phyloP scores from a whole-genome alignment of 2,888 invertebrate genomes.

The Leucophora obtusa region DNA sequence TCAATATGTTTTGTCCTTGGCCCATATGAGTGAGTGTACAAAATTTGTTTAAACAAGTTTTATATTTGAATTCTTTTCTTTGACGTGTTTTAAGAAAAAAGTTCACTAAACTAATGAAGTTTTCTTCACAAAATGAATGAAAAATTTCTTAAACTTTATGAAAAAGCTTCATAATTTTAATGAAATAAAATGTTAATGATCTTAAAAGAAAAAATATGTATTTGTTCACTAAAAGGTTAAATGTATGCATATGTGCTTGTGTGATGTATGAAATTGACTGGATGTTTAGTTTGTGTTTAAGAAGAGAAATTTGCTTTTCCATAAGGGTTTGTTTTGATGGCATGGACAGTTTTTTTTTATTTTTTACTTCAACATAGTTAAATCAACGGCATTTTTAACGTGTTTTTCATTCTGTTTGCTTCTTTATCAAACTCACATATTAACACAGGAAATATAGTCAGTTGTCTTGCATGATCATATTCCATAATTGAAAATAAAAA shows the following conservation, averaged over 20 bases:
- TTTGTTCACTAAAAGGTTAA: background rate
- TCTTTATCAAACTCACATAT: conserved; percentile 45
- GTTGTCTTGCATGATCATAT: conserved; percentile 63
- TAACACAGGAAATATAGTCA: conserved; percentile 61
- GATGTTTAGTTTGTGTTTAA: conserved; percentile 46
- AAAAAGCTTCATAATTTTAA: no score
- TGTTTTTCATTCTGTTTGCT: conserved; percentile 12
- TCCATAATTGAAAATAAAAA: conserved; percentile 61
- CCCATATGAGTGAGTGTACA: no score
- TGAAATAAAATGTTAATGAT: no score
- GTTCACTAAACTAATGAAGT: no score
- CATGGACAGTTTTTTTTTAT: background rate
- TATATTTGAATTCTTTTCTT: no score
- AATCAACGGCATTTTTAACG: conserved; percentile 55
- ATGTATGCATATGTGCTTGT: conserved; percentile 1
- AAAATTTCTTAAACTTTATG: no score
- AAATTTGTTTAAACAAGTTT: no score
- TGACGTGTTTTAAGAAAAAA: no score
- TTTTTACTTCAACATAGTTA: background rate
- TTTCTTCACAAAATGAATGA: no score
- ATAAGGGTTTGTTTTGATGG: conserved; percentile 42
- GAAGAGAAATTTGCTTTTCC: conserved; percentile 53
- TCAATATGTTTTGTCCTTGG: no score
- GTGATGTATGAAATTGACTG: conserved; percentile 34
- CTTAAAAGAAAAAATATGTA: background rate